Percentiles rank a stretch among this genome's conserved stretches.
These are phyloP conservation scores for Dione juno DNA, from an alignment of 2,888 invertebrate genomes.

Conservation along the genomic window DNA sequence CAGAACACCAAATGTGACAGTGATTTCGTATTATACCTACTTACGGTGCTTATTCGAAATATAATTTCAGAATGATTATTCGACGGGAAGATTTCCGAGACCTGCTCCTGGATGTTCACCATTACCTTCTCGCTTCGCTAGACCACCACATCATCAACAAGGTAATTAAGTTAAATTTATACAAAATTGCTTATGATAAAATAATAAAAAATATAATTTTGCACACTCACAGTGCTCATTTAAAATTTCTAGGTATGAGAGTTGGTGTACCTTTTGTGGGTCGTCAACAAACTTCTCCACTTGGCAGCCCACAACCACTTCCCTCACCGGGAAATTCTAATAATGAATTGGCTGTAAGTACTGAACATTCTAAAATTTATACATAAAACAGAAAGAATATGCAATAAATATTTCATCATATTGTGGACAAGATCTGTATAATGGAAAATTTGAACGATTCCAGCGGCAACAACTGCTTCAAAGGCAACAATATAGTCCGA, in stretches of 20 bases:
- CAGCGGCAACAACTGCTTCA: constrained; percentile 79
- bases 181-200: too few species aligned
- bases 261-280: constrained; percentile 74
- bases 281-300: constrained; percentile 77
- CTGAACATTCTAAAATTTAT: neutral
- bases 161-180: constrained; percentile 52
- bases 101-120: constrained; percentile 77
- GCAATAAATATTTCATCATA: neutral
- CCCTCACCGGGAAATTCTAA: constrained; percentile 76
- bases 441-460: constrained; percentile 25
- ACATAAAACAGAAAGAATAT: neutral
- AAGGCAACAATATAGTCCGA: constrained; percentile 79
- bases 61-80: constrained; percentile 63
- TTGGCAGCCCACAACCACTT: constrained; percentile 79
- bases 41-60: neutral
- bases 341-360: constrained; percentile 75
- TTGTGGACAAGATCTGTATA: too few species aligned
- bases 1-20: too few species aligned
- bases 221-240: neutral
- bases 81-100: constrained; percentile 70
- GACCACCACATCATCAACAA: constrained; percentile 78
- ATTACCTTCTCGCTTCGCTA: constrained; percentile 71
- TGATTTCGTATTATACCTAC: too few species aligned
- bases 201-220: too few species aligned
- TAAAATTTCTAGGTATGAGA: constrained; percentile 70